phyloP scores from a whole-genome alignment of 2,888 invertebrate species.

The Synergus laeviventris region DNA sequence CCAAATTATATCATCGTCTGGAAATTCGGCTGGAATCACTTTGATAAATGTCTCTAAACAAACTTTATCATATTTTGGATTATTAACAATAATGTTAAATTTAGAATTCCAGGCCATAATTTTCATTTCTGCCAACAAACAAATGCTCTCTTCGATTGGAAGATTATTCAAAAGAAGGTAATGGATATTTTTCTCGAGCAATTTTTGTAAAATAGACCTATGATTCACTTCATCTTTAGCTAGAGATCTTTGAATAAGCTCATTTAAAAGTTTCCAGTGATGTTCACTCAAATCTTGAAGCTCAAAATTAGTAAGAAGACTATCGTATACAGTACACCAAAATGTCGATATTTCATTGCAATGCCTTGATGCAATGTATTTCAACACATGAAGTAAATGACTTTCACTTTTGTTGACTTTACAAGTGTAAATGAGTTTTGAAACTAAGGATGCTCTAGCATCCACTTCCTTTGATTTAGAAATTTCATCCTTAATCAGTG shows the following conservation, averaged over 20 bases:
- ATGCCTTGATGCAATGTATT: conserved; percentile 63
- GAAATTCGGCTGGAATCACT: background rate
- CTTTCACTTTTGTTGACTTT: conserved; percentile 65
- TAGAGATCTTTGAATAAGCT: conserved; percentile 56
- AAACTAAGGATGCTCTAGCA: conserved; percentile 54
- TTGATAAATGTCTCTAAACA: conserved; percentile 49
- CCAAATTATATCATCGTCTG: conserved; percentile 29
- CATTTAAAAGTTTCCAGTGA: conserved; percentile 64
- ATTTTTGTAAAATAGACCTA: background rate
- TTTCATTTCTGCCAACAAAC: conserved; percentile 48
- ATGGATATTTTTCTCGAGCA: conserved; percentile 54
- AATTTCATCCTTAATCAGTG: conserved; percentile 60
- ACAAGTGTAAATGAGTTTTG: conserved; percentile 65
- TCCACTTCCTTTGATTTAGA: conserved; percentile 45
- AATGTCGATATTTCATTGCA: conserved; percentile 65
- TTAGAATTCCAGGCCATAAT: accelerated
- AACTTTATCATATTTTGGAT: conserved; percentile 56
- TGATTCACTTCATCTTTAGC: conserved; percentile 48
- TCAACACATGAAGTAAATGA: conserved; percentile 60
- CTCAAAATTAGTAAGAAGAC: conserved; percentile 54
- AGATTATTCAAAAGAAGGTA: conserved; percentile 52
- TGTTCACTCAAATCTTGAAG: conserved; percentile 56
- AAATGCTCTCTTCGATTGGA: conserved; percentile 51
- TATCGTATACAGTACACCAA: conserved; percentile 41
- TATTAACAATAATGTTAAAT: conserved; percentile 56